A percentile compares a stretch with the other conserved stretches of the same genome.
phyloP scores from a whole-genome alignment of 2,888 invertebrate genomes.

The Heteromyza rotundicornis region DNA sequence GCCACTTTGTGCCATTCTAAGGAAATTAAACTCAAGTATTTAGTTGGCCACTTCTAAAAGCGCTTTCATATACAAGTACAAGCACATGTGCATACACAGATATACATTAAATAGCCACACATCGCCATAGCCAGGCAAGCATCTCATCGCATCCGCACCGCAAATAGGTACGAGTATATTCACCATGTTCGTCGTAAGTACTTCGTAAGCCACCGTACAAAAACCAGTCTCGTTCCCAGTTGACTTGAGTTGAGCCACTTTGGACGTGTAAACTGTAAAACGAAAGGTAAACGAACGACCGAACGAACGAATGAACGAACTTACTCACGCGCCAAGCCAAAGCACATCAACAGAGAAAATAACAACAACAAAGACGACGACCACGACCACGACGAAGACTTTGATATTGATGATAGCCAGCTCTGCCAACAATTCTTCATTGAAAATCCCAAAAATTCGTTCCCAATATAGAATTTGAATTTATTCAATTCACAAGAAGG shows the following conservation, averaged over 20 bases:
- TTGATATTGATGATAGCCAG: neutral
- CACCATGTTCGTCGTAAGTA: neutral
- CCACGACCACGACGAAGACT: neutral
- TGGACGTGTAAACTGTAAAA: constrained; percentile 11
- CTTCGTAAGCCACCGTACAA: neutral
- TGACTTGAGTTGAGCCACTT: constrained; percentile 3
- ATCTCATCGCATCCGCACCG: neutral
- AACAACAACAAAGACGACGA: constrained; percentile 3
- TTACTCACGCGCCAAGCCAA: constrained; percentile 15
- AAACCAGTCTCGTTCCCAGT: constrained; percentile 9
- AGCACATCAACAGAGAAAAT: too few species aligned
- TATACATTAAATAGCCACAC: neutral
- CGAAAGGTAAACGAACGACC: constrained; percentile 22
- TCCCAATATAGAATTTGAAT: too few species aligned
- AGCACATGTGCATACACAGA: neutral
- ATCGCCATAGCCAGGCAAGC: neutral
- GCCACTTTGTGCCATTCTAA: constrained; percentile 13
- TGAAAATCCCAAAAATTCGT: too few species aligned
- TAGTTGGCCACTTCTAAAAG: constrained; percentile 16
- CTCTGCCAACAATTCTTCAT: neutral
- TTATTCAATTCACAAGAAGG: too few species aligned
- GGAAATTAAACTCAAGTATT: constrained; percentile 16
- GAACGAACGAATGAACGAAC: constrained; percentile 17
- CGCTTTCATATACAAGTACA: neutral
- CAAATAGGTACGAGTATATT: neutral